Evolutionary conservation across 2,888 invertebrate species (phyloP).

Genomic region (Cylloceria caligata): DNA sequence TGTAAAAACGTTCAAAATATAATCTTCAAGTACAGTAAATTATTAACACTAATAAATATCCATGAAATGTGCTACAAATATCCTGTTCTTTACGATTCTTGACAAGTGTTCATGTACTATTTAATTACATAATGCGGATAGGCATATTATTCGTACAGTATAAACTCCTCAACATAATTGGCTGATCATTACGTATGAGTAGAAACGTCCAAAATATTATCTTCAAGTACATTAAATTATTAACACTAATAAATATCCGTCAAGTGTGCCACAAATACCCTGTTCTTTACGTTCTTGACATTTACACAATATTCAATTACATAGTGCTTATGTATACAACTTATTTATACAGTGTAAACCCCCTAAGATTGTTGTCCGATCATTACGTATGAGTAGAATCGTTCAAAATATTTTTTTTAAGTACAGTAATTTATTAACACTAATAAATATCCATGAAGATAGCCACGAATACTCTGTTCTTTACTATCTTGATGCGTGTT

Average conservation of each 20-base stretch:
- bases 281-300: not conserved
- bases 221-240: not conserved
- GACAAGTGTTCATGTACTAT: not conserved
- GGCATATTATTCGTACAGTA: no score
- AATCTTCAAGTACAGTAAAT: not conserved
- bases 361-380: not conserved
- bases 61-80: not conserved
- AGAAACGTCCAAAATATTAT: not conserved
- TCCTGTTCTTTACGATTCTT: not conserved
- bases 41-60: not conserved
- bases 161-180: no score
- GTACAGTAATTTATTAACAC: not conserved
- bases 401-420: not conserved
- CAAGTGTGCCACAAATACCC: not conserved
- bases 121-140: not conserved
- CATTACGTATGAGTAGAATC: not conserved
- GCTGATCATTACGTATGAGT: not conserved
- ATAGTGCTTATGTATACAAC: not conserved
- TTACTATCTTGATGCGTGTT: not conserved
- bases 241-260: not conserved
- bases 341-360: no score
- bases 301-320: not conserved
- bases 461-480: not conserved
- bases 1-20: not conserved
- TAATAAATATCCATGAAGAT: not conserved